Conservation (phyloP, 2,113 vertebrate genomes). For the Pan paniscus region DNA sequence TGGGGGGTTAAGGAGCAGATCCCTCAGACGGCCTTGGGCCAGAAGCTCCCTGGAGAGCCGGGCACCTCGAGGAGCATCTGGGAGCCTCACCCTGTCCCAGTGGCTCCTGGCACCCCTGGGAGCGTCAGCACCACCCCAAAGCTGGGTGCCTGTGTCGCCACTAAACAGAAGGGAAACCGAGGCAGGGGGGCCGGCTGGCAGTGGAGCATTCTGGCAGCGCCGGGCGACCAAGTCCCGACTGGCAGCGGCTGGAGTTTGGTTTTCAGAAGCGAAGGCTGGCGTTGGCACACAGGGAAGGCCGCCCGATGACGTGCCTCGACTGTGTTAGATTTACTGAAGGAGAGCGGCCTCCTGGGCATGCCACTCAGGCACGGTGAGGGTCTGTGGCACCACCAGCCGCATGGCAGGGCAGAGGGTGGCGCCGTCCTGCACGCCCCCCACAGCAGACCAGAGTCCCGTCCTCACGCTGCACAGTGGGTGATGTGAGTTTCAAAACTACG, state of each 20-base stretch:
- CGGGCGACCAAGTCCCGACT: too few relatives aligned
- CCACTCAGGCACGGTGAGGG: not conserved
- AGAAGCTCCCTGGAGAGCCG: not conserved
- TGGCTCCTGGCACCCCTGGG: not conserved
- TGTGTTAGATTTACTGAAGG: not conserved
- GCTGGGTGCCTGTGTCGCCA: not conserved
- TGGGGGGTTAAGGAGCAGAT: not conserved
- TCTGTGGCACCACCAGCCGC: rapidly evolving
- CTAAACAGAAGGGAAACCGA: not conserved
- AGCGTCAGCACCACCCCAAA: not conserved
- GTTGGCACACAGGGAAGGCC: not conserved
- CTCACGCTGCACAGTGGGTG: not conserved
- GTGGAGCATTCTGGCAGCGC: not conserved
- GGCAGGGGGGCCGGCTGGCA: not conserved
- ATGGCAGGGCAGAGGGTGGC: not conserved
- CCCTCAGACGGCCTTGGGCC: not conserved
- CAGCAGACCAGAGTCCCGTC: not conserved
- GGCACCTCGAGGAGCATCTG: too few relatives aligned
- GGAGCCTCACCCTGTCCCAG: not conserved
- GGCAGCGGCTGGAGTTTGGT: not conserved
- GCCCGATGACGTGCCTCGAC: not conserved
- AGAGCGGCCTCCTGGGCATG: too few relatives aligned
- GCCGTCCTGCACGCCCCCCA: rapidly evolving
- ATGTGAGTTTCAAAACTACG: not conserved
- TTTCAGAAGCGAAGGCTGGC: not conserved